Evolutionary conservation across 2,888 invertebrate species (phyloP), one percentile per base, ranked within the genome.

Genomic region (Lumbricus terrestris): DNA sequence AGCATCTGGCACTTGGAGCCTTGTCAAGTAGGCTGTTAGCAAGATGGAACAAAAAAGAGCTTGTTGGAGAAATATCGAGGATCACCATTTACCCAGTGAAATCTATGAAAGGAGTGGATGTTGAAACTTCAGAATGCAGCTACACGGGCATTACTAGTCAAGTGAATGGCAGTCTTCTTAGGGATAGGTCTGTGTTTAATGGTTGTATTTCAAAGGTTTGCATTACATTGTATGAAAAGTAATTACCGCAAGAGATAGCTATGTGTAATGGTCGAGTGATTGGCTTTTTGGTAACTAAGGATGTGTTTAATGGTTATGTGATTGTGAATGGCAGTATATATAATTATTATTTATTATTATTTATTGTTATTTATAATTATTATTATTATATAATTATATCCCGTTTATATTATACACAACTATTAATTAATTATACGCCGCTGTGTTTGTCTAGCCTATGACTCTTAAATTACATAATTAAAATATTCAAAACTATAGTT

Each of bases 1-100:
- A 85, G 37, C 85, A 85, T 35, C 85, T 85, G 85, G 85, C 85
- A 4, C 34, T 85, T 37, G 37, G 85, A 35, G 34, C 35, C 34
- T 35, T 85, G 34, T 85, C 85, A 37, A 85, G 85, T 23, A 37
- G 23, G 23, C 16, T 85, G 11, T 8, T 85, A 23, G 35, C 35
- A 16, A 34, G 37, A 37, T 5, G 85, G 37, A 16, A 35, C 85
- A 85, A 37, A 23, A 90, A n/a, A 40, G 54, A 90, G 37, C 38
- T 34, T 13, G 90, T 89, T 18, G 91, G 90, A 29, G 37, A 88
- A 18, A 20, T 91, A 33, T 85, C 89, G 15, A 33, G 69, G 47
- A 33, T 91, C 20, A 90, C 88, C 34, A 29, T 91, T 29, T 91
- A 83, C 54, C 91, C 91, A 34, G 34, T 90, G 35, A 91, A 91